These are phyloP conservation scores for Drosophila dunni DNA, from an alignment of 1,140 invertebrate species.

Conservation along the genomic window DNA sequence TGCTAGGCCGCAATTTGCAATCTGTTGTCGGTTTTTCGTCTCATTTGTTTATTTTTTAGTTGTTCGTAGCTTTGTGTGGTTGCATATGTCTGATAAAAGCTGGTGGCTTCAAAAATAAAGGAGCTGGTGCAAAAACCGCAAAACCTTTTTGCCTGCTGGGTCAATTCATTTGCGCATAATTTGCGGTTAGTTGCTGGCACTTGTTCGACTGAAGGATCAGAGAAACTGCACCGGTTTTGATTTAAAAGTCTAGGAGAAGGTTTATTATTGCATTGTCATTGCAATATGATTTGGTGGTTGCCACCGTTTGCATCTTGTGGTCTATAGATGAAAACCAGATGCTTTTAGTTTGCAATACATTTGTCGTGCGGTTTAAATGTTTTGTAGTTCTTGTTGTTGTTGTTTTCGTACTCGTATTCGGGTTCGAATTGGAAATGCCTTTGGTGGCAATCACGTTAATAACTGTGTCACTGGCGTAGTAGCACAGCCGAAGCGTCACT, in stretches of 20 bases:
- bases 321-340: slow-evolving; percentile 17
- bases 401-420: slow-evolving; percentile 19
- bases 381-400: slow-evolving; percentile 18
- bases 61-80: slow-evolving; percentile 46
- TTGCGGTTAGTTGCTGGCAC: slow-evolving; percentile 64
- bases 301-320: slow-evolving; percentile 60
- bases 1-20: slow-evolving; percentile 62
- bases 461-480: slow-evolving; percentile 74
- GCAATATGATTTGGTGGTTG: slow-evolving; percentile 60
- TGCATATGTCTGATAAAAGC: slow-evolving; percentile 20
- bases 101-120: slow-evolving; percentile 6
- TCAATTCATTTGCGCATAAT: slow-evolving; percentile 78
- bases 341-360: slow-evolving; percentile 23
- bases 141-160: slow-evolving; percentile 58
- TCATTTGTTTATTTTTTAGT: not conserved
- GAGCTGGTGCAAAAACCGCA: slow-evolving; percentile 49
- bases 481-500: slow-evolving; percentile 58
- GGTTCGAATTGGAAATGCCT: slow-evolving; percentile 39
- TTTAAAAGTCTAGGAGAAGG: slow-evolving; percentile 62
- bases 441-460: slow-evolving; percentile 78
- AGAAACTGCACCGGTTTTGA: slow-evolving; percentile 57
- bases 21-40: slow-evolving; percentile 55
- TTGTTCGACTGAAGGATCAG: slow-evolving; percentile 66
- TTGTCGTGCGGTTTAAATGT: slow-evolving; percentile 51
- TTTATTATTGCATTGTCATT: slow-evolving; percentile 54